Base-by-base conservation (phyloP, 2,113 vertebrate species). In the Leptosomus discolor region DNA sequence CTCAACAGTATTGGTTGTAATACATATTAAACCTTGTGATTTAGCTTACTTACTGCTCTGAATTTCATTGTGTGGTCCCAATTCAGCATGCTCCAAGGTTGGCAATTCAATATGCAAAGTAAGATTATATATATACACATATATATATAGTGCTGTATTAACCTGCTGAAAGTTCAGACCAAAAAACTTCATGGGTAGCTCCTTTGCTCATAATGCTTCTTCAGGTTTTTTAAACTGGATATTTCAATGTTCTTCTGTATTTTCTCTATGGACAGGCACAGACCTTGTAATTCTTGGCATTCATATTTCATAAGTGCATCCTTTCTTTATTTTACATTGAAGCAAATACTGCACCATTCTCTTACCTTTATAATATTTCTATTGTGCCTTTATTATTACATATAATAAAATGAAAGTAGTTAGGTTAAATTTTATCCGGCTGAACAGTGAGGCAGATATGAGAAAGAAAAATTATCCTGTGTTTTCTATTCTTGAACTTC, bases 401-500 rank as follows among this genome's bases (percentile, higher is more conserved):
- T 81, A 37, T 27, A 51, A 79, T 89, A 90, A 89, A n/a, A 15
- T 71, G 63, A 71, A 95, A 93, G 45, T n/a, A 92, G 65, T 58
- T 60, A 76, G 76, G 46, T 91, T 75, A n/a, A 67, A 85, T 94
- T 82, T 94, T 54, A 88, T 85, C 53, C 82, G 96, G 57, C 50
- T 83, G 26, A 95, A 79, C 76, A 85, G 61, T 68, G 71, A 90
- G 70, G 68, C 13, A 60, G 27, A 71, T 85, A 61, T 8, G 9
- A 21, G 61, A 88, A 92, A 91, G 64, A 51, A 87, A 92, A 95
- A 54, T 68, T 32, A 36, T 84, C 79, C 37, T 27, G 36, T 91
- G 54, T 94, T 96, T 97, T 94, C 63, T 94, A 58, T 56, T 93
- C 69, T 97, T 93, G 43, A 90, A 73, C 54, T 93, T 95, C 94